Conservation (phyloP, 2,888 invertebrate species). For the Agrochola litura region DNA sequence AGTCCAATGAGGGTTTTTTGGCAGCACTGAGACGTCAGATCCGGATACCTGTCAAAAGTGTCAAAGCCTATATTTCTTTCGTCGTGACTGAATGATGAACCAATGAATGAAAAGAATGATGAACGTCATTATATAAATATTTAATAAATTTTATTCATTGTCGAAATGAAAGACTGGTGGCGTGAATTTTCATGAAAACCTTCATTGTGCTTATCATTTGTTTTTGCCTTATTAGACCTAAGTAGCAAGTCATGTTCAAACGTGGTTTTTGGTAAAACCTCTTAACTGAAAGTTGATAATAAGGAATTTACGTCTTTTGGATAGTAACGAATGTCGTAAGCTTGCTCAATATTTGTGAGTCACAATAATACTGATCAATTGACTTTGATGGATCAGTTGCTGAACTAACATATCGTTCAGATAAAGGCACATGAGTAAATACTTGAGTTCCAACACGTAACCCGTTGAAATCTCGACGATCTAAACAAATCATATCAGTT, state of each 20-base stretch:
- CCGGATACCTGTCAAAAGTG: no score
- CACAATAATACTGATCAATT: background rate
- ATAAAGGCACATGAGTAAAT: slow-evolving; percentile 31
- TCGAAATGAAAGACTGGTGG: no score
- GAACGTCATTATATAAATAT: no score
- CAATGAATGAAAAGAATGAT: no score
- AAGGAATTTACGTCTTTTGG: background rate
- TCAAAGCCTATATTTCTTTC: no score
- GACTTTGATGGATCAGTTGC: slow-evolving; percentile 43
- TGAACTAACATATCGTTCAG: background rate
- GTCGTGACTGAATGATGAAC: no score
- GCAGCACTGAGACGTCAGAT: no score
- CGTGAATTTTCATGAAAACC: no score
- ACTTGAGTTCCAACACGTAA: slow-evolving; percentile 37
- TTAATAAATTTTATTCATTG: no score
- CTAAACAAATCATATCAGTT: slow-evolving; percentile 18
- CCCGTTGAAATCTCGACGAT: slow-evolving; percentile 11
- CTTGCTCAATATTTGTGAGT: slow-evolving; percentile 26
- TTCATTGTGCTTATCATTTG: background rate
- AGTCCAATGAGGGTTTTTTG: background rate
- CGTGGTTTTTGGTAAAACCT: background rate
- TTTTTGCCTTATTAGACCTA: background rate
- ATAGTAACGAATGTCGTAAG: slow-evolving; percentile 8
- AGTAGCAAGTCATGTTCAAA: background rate
- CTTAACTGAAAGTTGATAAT: background rate